Base-by-base conservation (phyloP, 2,797 vertebrate genomes). In the Sebastes jordani region DNA sequence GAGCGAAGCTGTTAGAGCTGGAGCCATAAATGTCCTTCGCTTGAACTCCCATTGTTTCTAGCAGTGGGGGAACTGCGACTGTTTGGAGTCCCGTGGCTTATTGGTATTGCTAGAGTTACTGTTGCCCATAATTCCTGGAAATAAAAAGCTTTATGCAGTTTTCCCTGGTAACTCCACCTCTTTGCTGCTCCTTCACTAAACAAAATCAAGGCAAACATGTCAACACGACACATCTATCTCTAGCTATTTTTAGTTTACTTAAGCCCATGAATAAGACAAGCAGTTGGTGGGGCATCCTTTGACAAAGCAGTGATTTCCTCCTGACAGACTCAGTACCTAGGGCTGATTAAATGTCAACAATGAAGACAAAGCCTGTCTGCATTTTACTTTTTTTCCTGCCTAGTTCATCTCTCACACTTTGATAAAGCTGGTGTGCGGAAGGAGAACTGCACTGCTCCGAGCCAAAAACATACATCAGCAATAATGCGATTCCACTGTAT, bases 341-440 rank as follows among this genome's bases (percentile, higher is more conserved):
- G 91, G 90, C 93, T 85, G 93, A 97, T 96, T 96, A 96, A 94
- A 95, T 93, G 89, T 93, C 94, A 96, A 93, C 91, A 95, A 89
- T 91, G 84, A 86, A 91, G 70, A 83, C 89, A 88, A 89, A 92
- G 92, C 89, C 85, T 56, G 79, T 63, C 85, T 78, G 34, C 36
- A 69, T 90, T 93, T 93, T 46, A 78, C 78, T 81, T 81, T 80
- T 78, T 77, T 73, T 62, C 84, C 86, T 71, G 75, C 73, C 82
- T 65, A 54, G 77, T 91, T 92, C 90, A 81, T 91, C 72, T 85
- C 84, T 69, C 74, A 76, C 81, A 73, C 86, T 94, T 89, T 92
- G 88, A 94, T 94, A 94, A 95, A 92, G 82, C 82, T 84, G 74
- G 74, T 74, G 83, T 5, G 75, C 83, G 85, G 89, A 78, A 87